phyloP scores from a whole-genome alignment of 2,113 vertebrate genomes.

The Megaceryle torquata region DNA sequence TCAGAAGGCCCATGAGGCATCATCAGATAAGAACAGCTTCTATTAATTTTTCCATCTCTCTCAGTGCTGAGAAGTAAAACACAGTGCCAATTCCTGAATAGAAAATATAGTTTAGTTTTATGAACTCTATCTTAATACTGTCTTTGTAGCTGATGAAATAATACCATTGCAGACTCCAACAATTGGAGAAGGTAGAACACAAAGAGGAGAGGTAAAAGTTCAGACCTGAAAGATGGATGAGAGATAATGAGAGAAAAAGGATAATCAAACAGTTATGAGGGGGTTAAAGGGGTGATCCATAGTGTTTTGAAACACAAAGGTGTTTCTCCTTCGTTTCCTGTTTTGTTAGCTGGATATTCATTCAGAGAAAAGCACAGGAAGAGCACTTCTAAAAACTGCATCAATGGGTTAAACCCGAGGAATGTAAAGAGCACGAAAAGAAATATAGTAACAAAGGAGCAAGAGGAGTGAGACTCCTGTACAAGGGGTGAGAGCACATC shows the following conservation, averaged over 20 bases:
- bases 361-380: background rate
- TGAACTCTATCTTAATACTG: background rate
- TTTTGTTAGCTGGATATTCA: background rate
- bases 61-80: background rate
- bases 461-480: background rate
- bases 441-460: background rate
- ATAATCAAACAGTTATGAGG: background rate
- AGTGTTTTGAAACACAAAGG: background rate
- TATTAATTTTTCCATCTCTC: slow-evolving; percentile 46
- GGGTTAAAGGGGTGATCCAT: background rate
- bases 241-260: background rate
- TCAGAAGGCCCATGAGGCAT: slow-evolving; percentile 2
- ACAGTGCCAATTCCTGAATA: background rate
- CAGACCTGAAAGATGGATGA: background rate
- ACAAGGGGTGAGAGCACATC: background rate
- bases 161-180: background rate
- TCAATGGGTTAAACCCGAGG: background rate
- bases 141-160: slow-evolving; percentile 9
- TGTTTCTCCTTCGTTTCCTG: background rate
- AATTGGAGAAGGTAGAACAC: background rate
- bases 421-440: background rate
- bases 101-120: slow-evolving; percentile 2
- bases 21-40: slow-evolving; percentile 51
- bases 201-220: background rate
- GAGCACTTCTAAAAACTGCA: background rate